These are phyloP conservation scores for Pachypeltis micranthus DNA, from an alignment of 1,140 invertebrate species.

Conservation along the genomic window DNA sequence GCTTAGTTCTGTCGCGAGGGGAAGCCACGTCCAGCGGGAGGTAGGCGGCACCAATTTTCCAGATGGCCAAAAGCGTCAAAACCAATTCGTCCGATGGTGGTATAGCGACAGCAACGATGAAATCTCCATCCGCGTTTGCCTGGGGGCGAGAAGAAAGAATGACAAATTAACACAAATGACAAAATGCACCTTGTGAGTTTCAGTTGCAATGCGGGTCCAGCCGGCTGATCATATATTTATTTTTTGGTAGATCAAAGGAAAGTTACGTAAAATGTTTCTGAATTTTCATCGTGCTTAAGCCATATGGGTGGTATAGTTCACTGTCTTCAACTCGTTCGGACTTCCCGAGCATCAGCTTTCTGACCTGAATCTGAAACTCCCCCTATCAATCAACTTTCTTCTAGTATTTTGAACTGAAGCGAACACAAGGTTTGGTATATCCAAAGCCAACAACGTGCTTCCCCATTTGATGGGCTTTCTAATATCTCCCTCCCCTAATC, in stretches of 20 bases:
- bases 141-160: too few species aligned
- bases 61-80: constrained; percentile 53
- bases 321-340: too few species aligned
- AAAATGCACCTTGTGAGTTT: neutral
- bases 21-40: constrained; percentile 67
- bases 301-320: neutral
- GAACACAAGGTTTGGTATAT: too few species aligned
- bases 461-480: too few species aligned
- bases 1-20: constrained; percentile 55
- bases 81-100: constrained; percentile 58
- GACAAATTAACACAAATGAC: neutral
- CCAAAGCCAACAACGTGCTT: too few species aligned
- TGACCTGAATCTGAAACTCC: too few species aligned
- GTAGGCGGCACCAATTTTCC: constrained; percentile 72
- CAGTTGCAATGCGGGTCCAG: neutral
- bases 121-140: constrained; percentile 49
- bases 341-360: too few species aligned
- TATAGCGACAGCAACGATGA: constrained; percentile 61
- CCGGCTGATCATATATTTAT: neutral
- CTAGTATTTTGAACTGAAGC: too few species aligned
- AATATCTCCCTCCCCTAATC: too few species aligned
- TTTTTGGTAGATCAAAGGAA: neutral
- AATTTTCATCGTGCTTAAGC: neutral
- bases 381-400: too few species aligned
- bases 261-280: neutral